A percentile compares a stretch with the other conserved stretches of the same genome.
phyloP scores from a whole-genome alignment of 1,140 invertebrate species.

The Macrostomum lignano region DNA sequence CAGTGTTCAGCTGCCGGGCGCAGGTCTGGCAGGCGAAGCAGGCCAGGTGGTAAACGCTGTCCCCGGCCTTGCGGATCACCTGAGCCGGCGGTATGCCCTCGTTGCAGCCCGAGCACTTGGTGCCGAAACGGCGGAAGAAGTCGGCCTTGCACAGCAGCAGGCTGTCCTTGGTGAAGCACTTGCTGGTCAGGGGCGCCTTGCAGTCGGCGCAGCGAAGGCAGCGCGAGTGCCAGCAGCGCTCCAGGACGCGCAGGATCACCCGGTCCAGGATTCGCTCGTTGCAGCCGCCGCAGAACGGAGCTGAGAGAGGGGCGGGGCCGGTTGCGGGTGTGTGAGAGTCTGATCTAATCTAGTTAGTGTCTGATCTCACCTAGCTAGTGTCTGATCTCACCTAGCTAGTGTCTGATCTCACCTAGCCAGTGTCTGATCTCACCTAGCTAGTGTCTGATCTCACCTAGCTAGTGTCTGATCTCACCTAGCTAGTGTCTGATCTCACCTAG shows the following conservation, averaged over 20 bases:
- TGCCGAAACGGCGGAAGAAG: constrained; percentile 47
- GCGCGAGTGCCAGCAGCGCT: constrained; percentile 66
- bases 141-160: constrained; percentile 90
- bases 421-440: no score
- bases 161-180: constrained; percentile 78
- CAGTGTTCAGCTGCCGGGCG: constrained; percentile 22
- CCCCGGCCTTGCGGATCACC: constrained; percentile 23
- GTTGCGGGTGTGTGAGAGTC: no score
- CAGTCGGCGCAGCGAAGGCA: constrained; percentile 87
- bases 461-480: no score
- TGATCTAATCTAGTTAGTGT: no score
- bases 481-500: no score
- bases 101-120: constrained; percentile 25
- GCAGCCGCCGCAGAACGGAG: constrained; percentile 49
- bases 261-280: constrained; percentile 75
- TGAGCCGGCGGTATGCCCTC: constrained; percentile 26
- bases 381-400: no score
- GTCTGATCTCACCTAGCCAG: no score
- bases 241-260: constrained; percentile 63
- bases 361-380: no score
- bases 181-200: constrained; percentile 55
- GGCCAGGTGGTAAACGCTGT: constrained; percentile 26
- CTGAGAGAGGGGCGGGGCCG: neutral
- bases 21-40: constrained; percentile 28
- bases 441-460: no score